Base-by-base conservation (phyloP, 2,113 vertebrate genomes). In the Peromyscus maniculatus region DNA sequence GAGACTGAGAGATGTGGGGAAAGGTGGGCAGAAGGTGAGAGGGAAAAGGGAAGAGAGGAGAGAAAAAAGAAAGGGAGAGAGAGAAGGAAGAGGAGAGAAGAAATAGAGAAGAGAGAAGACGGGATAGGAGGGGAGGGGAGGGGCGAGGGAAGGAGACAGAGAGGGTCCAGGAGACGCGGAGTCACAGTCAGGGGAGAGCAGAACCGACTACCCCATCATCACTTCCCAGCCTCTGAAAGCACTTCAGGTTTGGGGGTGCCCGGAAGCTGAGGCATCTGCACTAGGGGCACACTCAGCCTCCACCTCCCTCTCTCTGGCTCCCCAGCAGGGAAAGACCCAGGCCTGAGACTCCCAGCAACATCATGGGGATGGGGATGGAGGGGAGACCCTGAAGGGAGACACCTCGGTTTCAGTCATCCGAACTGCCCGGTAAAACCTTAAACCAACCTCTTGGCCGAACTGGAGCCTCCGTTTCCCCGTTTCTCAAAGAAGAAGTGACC, bases 401-500 rank as follows among this genome's bases (percentile, higher is more conserved):
- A 43, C 59, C 59, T 19, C 1, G 1, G n/a, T 26, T 64, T 43
- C 28, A 31, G 75, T 13, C 33, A 22, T 31, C 26, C 12, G 28
- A 49, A 36, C 43, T 28, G n/a, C 39, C 62, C 11, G 0, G 9
- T 1, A 36, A 66, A 49, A 80, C 31, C 62, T 16, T 3, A 46
- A 33, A 17, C 24, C 36, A 93, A 72, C 17, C 11, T 59, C 13
- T 5, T 52, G 3, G 9, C 74, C 1, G 12, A 49, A 7, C 31
- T 46, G 2, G 5, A 33, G 71, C 69, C 93, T 93, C 91, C 69
- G 82, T 86, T 80, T 94, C 86, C 80, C 79, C 39, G 12, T 26
- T 78, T 87, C 39, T 87, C 82, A 71, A 71, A 31, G 2, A 2
- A 72, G 64, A 86, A 5, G 15, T 24, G 87, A 36, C 21, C 66